These are phyloP conservation scores for Andrena camellia DNA, from an alignment of 2,888 invertebrate genomes.

Conservation along the genomic window DNA sequence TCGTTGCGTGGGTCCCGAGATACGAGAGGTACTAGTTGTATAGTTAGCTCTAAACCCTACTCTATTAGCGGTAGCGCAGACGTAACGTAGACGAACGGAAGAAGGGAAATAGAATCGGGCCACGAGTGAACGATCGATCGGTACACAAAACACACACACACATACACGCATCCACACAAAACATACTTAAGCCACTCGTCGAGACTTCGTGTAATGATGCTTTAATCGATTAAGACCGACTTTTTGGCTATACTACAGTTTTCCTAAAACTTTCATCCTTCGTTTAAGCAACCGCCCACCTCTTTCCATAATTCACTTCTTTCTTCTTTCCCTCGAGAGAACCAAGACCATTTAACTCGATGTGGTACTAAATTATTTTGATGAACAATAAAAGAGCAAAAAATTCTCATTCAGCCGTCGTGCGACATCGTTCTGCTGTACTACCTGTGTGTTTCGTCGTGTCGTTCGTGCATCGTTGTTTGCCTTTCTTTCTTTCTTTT, in stretches of 20 bases:
- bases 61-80: constrained; percentile 69
- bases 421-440: constrained; percentile 64
- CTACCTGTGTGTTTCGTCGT: constrained; percentile 60
- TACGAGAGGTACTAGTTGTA: constrained; percentile 70
- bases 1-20: constrained; percentile 70
- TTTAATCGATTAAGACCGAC: constrained; percentile 69
- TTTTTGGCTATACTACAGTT: constrained; percentile 52
- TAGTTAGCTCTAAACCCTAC: constrained; percentile 70
- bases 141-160: constrained; percentile 35
- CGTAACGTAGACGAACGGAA: constrained; percentile 65
- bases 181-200: constrained; percentile 44
- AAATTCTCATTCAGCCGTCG: constrained; percentile 76
- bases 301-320: not conserved
- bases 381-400: constrained; percentile 78
- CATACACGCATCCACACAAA: constrained; percentile 43
- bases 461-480: constrained; percentile 48
- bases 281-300: constrained; percentile 12
- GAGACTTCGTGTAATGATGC: constrained; percentile 64
- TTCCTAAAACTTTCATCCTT: constrained; percentile 17
- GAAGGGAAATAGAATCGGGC: constrained; percentile 45
- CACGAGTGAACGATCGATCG: constrained; percentile 57
- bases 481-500: constrained; percentile 30
- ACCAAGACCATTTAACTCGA: constrained; percentile 50
- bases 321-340: constrained; percentile 6
- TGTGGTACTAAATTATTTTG: constrained; percentile 81